Evolutionary conservation across 2,797 vertebrate species (phyloP).

Genomic region (Pangasius mekongensis): DNA sequence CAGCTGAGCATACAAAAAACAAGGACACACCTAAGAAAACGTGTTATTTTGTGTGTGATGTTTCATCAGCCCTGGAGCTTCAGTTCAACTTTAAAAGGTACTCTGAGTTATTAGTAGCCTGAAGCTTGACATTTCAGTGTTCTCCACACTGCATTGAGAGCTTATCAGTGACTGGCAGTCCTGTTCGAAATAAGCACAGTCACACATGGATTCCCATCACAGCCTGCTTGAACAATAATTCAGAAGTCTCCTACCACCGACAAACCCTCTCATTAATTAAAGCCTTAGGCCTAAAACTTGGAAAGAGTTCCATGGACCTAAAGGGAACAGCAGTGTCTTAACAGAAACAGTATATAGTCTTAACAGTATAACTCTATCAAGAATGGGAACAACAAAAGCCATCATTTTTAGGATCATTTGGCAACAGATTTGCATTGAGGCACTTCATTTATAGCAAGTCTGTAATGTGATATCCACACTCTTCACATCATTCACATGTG

Average conservation of each 20-base stretch:
- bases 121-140: slow-evolving; percentile 10
- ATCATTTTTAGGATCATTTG: background rate
- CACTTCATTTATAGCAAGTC: slow-evolving; percentile 11
- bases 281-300: background rate
- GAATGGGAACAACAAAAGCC: background rate
- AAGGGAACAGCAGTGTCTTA: background rate
- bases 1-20: background rate
- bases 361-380: background rate
- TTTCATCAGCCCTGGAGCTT: background rate
- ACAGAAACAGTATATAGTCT: background rate
- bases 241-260: background rate
- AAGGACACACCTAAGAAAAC: background rate
- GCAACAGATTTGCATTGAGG: slow-evolving; percentile 17
- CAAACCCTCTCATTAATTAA: background rate
- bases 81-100: slow-evolving; percentile 4
- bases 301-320: background rate
- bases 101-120: slow-evolving; percentile 3
- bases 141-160: background rate
- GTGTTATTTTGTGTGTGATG: background rate
- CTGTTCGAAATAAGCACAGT: slow-evolving; percentile 7
- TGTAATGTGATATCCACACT: slow-evolving; percentile 30
- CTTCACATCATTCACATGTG: slow-evolving; percentile 42
- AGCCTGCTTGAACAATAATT: background rate
- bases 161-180: slow-evolving; percentile 27
- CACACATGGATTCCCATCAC: background rate